Base-by-base conservation (phyloP, 2,113 vertebrate species). In the Siniperca chuatsi region DNA sequence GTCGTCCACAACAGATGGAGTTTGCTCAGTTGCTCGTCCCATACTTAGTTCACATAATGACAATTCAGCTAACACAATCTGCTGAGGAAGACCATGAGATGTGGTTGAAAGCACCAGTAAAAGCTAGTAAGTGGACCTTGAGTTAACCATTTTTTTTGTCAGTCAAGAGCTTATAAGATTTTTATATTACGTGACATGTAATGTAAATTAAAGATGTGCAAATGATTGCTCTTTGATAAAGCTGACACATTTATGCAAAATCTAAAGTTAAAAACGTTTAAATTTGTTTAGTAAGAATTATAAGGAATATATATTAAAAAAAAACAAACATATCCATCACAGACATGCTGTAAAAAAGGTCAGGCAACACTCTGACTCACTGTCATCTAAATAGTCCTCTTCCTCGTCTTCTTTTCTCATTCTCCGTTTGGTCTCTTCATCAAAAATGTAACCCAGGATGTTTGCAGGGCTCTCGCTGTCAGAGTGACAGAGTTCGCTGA, bases 301-400 rank as follows among this genome's bases (percentile, higher is more conserved):
- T 15, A 8, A 20, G 48, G 50, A 52, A 20, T 18, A 20, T 20
- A 52, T 16, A 52, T 50, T 18, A 25, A 25, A 25, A 25, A 25
- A 25, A 25, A 25, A 25, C 25, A 25, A 25, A 25, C 25, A 25
- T 25, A 25, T 25, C 25, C 25, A 25, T 25, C 25, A 25, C 25
- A 25, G 25, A 25, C 25, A 4, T 50, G 20, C 2, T 55, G 25
- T 29, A 69, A 48, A 65, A 42, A 69, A 50, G 0, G 0, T 25
- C n/a, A n/a, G n/a, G n/a, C n/a, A n/a, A n/a, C n/a, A n/a, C 3
- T 74, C 25, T 29, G 25, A 89, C 98, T 97, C 96, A 99, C 98
- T 99, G 96, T 99, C 98, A 94, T 99, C 98, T 95, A 99, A 96
- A 96, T 98, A 99, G 94, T 99, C 98, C 95, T 99, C 98, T 68